Base-by-base conservation (phyloP, 2,888 invertebrate species). In the Eristalis tenax region DNA sequence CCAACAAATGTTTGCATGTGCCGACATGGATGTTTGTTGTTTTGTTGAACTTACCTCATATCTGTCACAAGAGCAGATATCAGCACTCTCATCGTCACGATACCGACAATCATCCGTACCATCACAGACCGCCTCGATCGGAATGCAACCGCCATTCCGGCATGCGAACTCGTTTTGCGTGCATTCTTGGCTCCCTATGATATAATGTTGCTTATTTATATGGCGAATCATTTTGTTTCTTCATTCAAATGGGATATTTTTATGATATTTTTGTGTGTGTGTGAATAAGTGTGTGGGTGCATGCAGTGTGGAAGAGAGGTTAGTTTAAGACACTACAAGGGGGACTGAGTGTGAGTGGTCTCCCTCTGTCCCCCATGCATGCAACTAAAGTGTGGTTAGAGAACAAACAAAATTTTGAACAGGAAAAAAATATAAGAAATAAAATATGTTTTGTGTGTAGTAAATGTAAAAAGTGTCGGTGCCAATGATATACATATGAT, bases 121-220 rank as follows among this genome's bases (percentile, higher is more conserved):
- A 92, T 98, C 97, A 93, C 98, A 98, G 57, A 95, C 95, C 95
- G 96, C 97, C 22, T 96, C 95, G 90, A 94, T 94, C 63, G 96
- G 96, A 80, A 97, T 96, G 90, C 97, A 97, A 63, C 94, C 93
- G 15, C 94, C 94, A 84, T 94, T 94, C 64, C 92, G 92, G 90
- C 96, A 96, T 78, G 93, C 93, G 90, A 96, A 96, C 90, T 96
- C 95, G 23, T 83, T 88, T 90, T 83, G 32, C 61, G 70, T 79
- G 80, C 81, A 87, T 75, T 70, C 71, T 63, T 75, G 65, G 61
- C 2, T 57, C 87, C 87, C 87, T 87, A 83, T 83, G 73, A 78
- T 81, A 86, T 83, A 86, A 86, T 83, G 18, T 69, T 78, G 56
- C 56, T 22, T 74, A 81, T 86, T 78, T 86, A 63, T 69, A 66